Conservation (phyloP, 2,888 invertebrate species). For the Lasioglossum marginatum region DNA sequence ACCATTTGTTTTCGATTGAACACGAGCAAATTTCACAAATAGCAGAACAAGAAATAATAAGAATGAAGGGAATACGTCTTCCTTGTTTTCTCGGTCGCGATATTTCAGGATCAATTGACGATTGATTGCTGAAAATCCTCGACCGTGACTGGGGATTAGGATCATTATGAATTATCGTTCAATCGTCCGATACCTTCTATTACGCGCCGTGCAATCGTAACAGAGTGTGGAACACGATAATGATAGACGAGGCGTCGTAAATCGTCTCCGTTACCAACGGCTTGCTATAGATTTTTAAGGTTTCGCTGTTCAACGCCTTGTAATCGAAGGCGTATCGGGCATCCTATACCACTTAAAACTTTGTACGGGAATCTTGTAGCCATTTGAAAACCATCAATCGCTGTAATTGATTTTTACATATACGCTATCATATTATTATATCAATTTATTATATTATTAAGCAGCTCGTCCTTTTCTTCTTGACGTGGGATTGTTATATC, state of each 20-base stretch:
- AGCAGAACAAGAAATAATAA: too few species aligned
- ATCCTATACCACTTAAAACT: neutral
- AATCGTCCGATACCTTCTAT: conserved; percentile 45
- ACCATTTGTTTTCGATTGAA: too few species aligned
- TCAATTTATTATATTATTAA: too few species aligned
- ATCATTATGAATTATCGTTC: conserved; percentile 41
- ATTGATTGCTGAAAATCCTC: conserved; percentile 17
- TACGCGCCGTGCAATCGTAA: conserved; percentile 20
- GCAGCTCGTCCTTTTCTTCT: too few species aligned
- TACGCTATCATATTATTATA: too few species aligned
- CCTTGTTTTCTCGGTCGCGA: neutral
- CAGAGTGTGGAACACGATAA: conserved; percentile 36
- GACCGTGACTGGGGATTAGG: neutral
- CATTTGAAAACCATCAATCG: too few species aligned
- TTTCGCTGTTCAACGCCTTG: conserved; percentile 32
- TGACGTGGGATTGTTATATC: too few species aligned
- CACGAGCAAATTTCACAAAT: too few species aligned
- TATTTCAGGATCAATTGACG: conserved; percentile 2
- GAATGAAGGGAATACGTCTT: neutral
- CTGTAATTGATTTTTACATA: too few species aligned
- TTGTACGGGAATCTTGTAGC: neutral
- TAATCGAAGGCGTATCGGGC: neutral
- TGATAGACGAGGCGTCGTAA: conserved; percentile 50
- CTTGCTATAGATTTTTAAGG: conserved; percentile 44
- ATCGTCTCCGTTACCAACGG: conserved; percentile 40